These are phyloP conservation scores for Hololepta plana DNA, from an alignment of 2,888 invertebrate genomes.

Conservation along the genomic window DNA sequence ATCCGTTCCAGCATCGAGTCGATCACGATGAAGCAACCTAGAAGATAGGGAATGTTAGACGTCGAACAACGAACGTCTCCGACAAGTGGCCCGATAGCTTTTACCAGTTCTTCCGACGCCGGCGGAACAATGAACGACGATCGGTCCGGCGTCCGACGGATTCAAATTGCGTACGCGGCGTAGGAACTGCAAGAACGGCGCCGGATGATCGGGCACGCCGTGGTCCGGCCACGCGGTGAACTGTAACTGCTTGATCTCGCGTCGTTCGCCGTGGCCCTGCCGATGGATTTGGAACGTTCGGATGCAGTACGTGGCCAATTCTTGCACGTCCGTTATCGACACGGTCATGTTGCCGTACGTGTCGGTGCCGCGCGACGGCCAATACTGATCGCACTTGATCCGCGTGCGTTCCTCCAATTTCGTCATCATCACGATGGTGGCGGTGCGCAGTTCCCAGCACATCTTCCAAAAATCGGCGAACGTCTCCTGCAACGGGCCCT, in stretches of 20 bases:
- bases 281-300: conserved; percentile 85
- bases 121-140: conserved; percentile 86
- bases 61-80: neutral
- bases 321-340: conserved; percentile 86
- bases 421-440: conserved; percentile 99
- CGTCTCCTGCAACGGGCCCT: conserved; percentile 95
- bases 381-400: conserved; percentile 95
- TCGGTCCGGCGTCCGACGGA: conserved; percentile 82
- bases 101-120: conserved; percentile 30
- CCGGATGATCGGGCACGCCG: conserved; percentile 96
- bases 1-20: conserved; percentile 98
- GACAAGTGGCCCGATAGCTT: conserved; percentile 2
- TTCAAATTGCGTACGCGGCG: conserved; percentile 82
- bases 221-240: conserved; percentile 99
- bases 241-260: conserved; percentile 93
- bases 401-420: conserved; percentile 91
- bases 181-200: conserved; percentile 93
- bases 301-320: conserved; percentile 95
- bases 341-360: conserved; percentile 92
- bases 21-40: conserved; percentile 90
- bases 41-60: conserved; percentile 5
- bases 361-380: conserved; percentile 90
- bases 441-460: conserved; percentile 94
- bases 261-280: conserved; percentile 62
- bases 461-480: conserved; percentile 98